phyloP scores from a whole-genome alignment of 2,888 invertebrate genomes.

The Galerucella nymphaeae region DNA sequence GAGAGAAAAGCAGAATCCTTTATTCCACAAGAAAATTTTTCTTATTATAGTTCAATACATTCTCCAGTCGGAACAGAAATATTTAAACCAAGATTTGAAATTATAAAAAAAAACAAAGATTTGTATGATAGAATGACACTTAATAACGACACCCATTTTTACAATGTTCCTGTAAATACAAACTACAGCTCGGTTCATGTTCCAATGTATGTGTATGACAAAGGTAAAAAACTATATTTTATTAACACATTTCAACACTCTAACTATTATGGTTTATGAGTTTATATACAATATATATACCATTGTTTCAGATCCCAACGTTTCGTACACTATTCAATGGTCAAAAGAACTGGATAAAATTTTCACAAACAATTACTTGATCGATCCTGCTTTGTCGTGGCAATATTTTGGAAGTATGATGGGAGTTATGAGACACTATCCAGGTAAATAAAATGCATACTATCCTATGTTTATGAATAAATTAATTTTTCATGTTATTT shows the following conservation, averaged over 20 bases:
- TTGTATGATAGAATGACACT: conserved; percentile 72
- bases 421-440: conserved; percentile 93
- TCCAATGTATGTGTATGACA: conserved; percentile 92
- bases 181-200: conserved; percentile 89
- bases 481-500: conserved; percentile 18
- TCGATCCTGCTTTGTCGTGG: conserved; percentile 93
- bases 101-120: conserved; percentile 44
- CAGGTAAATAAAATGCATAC: conserved; percentile 62
- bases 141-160: conserved; percentile 84
- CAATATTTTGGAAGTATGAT: conserved; percentile 97
- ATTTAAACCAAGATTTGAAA: conserved; percentile 44
- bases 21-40: conserved; percentile 64
- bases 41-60: conserved; percentile 87
- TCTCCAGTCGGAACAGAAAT: conserved; percentile 66
- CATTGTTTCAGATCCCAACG: conserved; percentile 51
- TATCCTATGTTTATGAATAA: background rate
- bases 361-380: conserved; percentile 86
- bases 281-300: too few species aligned
- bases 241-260: too few species aligned
- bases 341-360: conserved; percentile 85
- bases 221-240: too few species aligned
- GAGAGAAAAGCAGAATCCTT: conserved; percentile 74
- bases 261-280: too few species aligned
- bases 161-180: conserved; percentile 84
- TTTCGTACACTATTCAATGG: conserved; percentile 88